Base-by-base conservation (phyloP, 2,113 vertebrate species). In the Poeciliopsis occidentalis region DNA sequence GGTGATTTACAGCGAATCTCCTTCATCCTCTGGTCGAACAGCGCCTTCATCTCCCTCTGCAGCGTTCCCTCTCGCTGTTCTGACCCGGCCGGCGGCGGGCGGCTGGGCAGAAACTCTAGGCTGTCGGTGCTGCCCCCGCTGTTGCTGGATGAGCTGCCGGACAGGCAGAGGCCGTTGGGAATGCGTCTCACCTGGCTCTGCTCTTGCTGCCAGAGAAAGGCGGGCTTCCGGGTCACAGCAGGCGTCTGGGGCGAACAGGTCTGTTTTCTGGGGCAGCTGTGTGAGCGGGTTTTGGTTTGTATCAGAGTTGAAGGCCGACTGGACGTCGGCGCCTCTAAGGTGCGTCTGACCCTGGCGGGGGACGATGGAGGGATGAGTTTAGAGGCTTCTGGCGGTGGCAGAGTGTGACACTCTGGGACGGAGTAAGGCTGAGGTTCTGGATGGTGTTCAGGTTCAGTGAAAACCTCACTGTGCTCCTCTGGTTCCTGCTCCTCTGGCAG, bases 31-130 rank as follows among this genome's bases (percentile, higher is more conserved):
- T 97, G 95, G 79, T 96, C 88, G 84, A 98, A 98, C 89, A 98
- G 94, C 76, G 95, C 95, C 32, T 96, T 97, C 96, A 98, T 96
- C 95, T 99, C 97, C 92, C 96, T 94, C 94, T 98, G 97, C 64
- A 97, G 94, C 64, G 97, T 97, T 85, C 98, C 97, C 63, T 92
- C 95, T 41, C 88, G 94, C 88, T 94, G 94, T 85, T 84, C 92
- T 71, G 90, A 78, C 57, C 89, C 87, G 68, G 91, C 94, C 8
- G 94, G 85, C 71, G 85, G 84, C 71, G 87, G 85, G 75, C 78
- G 80, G 73, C n/a, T 85, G 66, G 94, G 90, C 60, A 89, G 86
- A 64, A 93, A 91, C 71, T 95, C 95, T 81, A 95, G 94, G 81
- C 95, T 95, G 88, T 95, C 94, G 29, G 89, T 90, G 86, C 94